phyloP scores from a whole-genome alignment of 2,113 vertebrate species.

The Ptilorrhoa leucosticta region DNA sequence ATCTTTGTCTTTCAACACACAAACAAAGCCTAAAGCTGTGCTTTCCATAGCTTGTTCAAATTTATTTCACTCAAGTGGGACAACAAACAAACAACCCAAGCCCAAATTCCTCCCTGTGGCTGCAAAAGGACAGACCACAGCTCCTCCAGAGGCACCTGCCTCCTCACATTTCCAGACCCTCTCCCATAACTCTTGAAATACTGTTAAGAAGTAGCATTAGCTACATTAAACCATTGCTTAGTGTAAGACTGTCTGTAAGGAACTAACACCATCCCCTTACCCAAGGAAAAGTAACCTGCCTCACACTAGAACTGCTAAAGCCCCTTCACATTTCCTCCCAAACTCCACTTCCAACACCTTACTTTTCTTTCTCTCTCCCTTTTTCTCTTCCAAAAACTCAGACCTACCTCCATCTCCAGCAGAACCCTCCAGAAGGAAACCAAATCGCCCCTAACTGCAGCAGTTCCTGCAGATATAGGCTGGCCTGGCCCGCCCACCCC shows the following conservation, averaged over 20 bases:
- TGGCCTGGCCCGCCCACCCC: not conserved
- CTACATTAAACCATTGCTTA: fast-evolving
- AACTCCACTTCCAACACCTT: fast-evolving
- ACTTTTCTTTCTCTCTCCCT: fast-evolving
- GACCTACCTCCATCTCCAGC: not conserved
- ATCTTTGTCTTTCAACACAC: not conserved
- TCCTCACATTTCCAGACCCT: not conserved
- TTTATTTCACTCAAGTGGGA: not conserved
- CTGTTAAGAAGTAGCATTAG: fast-evolving
- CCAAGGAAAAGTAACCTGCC: fast-evolving
- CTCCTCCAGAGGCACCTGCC: fast-evolving
- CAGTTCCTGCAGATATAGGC: not conserved
- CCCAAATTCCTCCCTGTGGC: fast-evolving
- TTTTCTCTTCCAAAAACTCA: fast-evolving
- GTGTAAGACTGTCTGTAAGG: fast-evolving
- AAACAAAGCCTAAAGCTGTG: fast-evolving
- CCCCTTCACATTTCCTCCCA: fast-evolving
- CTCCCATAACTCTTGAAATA: fast-evolving
- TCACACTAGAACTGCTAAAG: fast-evolving
- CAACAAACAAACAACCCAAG: not conserved
- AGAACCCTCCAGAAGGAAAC: fast-evolving
- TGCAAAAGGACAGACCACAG: not conserved
- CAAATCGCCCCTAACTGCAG: fast-evolving
- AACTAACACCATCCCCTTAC: fast-evolving
- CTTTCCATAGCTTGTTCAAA: not conserved